Base-by-base conservation (phyloP, 2,797 vertebrate species). In the Pogonophryne albipinna region DNA sequence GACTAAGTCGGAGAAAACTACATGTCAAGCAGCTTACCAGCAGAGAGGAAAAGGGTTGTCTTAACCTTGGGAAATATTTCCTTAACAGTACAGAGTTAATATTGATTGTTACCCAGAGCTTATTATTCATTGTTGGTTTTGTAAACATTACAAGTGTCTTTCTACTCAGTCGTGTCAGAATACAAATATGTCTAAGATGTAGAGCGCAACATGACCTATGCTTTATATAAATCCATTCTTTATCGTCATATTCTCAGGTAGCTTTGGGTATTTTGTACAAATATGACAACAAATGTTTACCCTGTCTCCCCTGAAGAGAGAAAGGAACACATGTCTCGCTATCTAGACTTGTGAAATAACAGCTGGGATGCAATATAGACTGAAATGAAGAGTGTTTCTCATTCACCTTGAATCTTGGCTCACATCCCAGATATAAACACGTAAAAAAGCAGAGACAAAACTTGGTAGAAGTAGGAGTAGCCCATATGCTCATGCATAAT, bases 401-500 rank as follows among this genome's bases (percentile, higher is more conserved):
- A 20, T 87, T 93, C 92, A 94, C 93, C 92, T 93, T 93, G 87
- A 89, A 81, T 86, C 76, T 76, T 93, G 92, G 91, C 87, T 89
- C 42, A 9, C 44, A 81, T 93, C 90, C 88, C 84, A 87, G 86
- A 85, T 60, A 78, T 67, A 90, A 91, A 91, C 65, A 83, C 75
- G 78, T 72, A 61, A 80, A 90, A 89, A 71, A 38, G 27, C 44
- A 60, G 71, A 79, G 59, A 79, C 66, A 72, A 84, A 92, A 86
- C 81, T 88, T 50, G 1, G 51, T 60, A 78, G 2, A 73, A 76
- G 62, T 69, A 74, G 67, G 79, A 76, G 66, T 71, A 66, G 76
- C 70, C 87, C 93, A 92, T 94, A 93, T 93, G 92, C 89, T 91
- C 86, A 90, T 93, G 88, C 87, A 93, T 94, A 93, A 92, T 90